phyloP scores from a whole-genome alignment of 1,140 invertebrate species.

The Drosophila setifemur region DNA sequence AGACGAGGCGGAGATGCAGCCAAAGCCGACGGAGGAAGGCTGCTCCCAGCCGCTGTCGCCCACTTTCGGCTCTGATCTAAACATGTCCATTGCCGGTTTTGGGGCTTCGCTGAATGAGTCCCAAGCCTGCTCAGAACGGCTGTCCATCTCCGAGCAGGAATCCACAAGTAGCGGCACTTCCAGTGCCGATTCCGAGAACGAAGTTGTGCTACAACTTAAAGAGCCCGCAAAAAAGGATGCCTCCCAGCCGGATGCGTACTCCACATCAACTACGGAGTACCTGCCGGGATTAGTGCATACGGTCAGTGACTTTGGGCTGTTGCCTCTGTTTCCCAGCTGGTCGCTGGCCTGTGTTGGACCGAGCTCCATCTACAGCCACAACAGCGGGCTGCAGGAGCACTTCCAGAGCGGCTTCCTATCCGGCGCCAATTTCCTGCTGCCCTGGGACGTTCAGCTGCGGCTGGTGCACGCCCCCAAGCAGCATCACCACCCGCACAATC shows the following conservation, averaged over 20 bases:
- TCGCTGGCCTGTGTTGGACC: conserved; percentile 94
- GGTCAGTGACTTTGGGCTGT: conserved; percentile 88
- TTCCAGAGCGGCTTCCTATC: conserved; percentile 93
- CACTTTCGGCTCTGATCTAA: conserved; percentile 62
- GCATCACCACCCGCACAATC: conserved; percentile 28
- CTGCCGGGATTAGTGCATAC: conserved; percentile 94
- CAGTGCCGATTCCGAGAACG: conserved; percentile 52
- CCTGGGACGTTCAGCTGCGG: conserved; percentile 96
- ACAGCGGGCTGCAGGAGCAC: conserved; percentile 89
- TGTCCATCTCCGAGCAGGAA: conserved; percentile 8
- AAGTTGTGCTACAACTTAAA: conserved; percentile 67
- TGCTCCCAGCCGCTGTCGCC: conserved; percentile 59
- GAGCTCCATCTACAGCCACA: conserved; percentile 95
- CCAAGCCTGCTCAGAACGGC: conserved; percentile 22
- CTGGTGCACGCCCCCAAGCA: conserved; percentile 72
- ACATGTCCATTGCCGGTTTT: conserved; percentile 67
- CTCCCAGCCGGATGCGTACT: conserved; percentile 54
- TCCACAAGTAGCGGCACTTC: conserved; percentile 33
- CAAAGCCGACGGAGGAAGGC: not conserved
- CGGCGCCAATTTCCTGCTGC: conserved; percentile 95
- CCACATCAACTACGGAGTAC: conserved; percentile 93
- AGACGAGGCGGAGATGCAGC: not conserved
- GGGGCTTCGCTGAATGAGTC: conserved; percentile 44
- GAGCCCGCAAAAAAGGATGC: conserved; percentile 26
- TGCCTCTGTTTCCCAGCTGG: conserved; percentile 97